Conservation (phyloP, 1,140 invertebrate species). For the Brachionus rotundiformis region DNA sequence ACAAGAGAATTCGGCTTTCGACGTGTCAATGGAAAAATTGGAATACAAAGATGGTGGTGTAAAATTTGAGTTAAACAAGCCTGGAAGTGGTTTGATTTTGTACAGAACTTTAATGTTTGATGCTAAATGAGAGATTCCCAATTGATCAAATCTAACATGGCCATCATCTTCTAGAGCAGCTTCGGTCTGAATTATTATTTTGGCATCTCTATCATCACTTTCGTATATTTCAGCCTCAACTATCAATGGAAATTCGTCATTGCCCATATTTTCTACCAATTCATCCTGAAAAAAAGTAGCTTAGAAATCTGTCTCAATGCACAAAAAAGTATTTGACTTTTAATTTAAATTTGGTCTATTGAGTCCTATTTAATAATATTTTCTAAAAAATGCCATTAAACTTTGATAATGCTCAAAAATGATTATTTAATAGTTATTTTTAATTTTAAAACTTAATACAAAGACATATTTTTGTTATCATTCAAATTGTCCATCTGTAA, state of each 20-base stretch:
- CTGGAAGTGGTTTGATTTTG: background rate
- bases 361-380: no score
- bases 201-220: background rate
- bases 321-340: no score
- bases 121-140: conserved; percentile 19
- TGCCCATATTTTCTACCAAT: background rate
- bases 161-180: background rate
- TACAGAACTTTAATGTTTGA: background rate
- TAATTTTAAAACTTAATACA: no score
- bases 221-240: background rate
- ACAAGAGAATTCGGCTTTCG: background rate
- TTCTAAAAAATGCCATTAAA: no score
- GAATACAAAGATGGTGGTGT: background rate
- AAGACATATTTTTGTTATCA: no score
- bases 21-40: background rate
- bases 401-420: no score
- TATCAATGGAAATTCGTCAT: background rate
- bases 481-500: no score
- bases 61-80: background rate
- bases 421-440: no score
- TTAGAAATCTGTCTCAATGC: no score
- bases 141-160: background rate
- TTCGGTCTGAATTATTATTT: background rate
- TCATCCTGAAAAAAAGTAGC: conserved; percentile 14
- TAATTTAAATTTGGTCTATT: no score